A percentile compares a stretch with the other conserved stretches of the same genome.
Conservation (phyloP, 2,113 vertebrate genomes). For the Cryptomyrus ogoouensis region DNA sequence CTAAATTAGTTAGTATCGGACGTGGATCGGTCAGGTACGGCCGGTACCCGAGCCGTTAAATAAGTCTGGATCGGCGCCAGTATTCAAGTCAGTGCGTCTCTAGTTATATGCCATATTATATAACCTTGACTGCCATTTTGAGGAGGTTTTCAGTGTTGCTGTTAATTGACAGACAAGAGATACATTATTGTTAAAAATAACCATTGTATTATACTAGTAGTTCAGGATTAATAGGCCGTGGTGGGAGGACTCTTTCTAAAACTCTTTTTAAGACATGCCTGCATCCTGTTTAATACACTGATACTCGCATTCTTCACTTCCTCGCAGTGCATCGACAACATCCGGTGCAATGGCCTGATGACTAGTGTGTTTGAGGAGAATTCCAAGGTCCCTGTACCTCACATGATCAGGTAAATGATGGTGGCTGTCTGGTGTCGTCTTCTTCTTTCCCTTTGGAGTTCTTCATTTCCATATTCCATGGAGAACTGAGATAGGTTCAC, state of each 20-base stretch:
- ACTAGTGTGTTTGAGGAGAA: conserved; percentile 98
- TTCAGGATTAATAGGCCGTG: not conserved
- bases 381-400: conserved; percentile 96
- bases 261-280: not conserved
- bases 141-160: not conserved
- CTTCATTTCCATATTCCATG: not conserved
- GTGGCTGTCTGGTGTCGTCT: not conserved
- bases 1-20: too few species aligned
- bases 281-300: not conserved
- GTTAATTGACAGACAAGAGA: not conserved
- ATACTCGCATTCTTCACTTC: not conserved
- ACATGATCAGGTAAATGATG: conserved; percentile 94
- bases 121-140: not conserved
- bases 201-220: not conserved
- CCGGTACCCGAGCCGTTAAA: too few species aligned
- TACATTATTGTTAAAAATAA: not conserved
- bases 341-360: conserved; percentile 97
- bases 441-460: not conserved
- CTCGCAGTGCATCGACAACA: conserved; percentile 93
- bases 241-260: not conserved
- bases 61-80: too few species aligned
- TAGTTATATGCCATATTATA: not conserved
- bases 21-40: too few species aligned
- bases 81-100: too few species aligned
- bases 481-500: not conserved